Percentiles rank a stretch among this genome's conserved stretches.
Evolutionary conservation across 2,797 vertebrate species (phyloP).

Genomic region (Micrastur ruficollis): DNA sequence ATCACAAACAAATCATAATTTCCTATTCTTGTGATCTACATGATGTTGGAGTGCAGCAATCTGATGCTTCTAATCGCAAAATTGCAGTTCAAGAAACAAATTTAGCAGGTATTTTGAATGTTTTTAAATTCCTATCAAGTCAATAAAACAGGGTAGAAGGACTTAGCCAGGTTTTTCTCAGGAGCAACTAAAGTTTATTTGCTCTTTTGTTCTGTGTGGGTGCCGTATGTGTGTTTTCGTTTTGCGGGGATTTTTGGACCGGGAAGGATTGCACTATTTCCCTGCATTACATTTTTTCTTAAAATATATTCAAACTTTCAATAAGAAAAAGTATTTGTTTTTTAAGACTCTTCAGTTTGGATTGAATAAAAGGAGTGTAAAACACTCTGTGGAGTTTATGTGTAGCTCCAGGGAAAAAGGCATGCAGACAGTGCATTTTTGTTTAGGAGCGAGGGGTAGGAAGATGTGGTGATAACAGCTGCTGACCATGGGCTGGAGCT

Average conservation of each 20-base stretch:
- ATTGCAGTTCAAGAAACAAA: background rate
- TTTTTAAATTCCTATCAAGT: background rate
- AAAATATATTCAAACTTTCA: background rate
- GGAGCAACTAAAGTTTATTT: background rate
- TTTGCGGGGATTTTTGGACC: fast-evolving
- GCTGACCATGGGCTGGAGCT: background rate
- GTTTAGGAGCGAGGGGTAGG: background rate
- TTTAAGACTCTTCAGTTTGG: background rate
- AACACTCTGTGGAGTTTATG: background rate
- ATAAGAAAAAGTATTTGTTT: background rate
- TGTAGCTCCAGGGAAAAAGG: background rate
- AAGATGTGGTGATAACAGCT: background rate
- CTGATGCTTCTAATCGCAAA: background rate
- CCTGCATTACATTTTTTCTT: background rate
- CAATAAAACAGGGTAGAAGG: background rate
- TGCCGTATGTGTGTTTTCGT: fast-evolving
- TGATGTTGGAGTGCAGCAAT: background rate
- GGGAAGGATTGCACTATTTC: background rate
- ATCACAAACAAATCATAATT: background rate
- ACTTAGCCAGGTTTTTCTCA: background rate
- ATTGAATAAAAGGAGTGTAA: background rate
- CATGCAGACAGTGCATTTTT: background rate
- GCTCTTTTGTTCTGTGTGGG: background rate
- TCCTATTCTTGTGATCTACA: background rate
- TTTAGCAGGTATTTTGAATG: background rate